Percentiles rank a stretch among this genome's conserved stretches.
These are phyloP conservation scores for Channa argus DNA, from an alignment of 2,113 vertebrate species.

Conservation along the genomic window DNA sequence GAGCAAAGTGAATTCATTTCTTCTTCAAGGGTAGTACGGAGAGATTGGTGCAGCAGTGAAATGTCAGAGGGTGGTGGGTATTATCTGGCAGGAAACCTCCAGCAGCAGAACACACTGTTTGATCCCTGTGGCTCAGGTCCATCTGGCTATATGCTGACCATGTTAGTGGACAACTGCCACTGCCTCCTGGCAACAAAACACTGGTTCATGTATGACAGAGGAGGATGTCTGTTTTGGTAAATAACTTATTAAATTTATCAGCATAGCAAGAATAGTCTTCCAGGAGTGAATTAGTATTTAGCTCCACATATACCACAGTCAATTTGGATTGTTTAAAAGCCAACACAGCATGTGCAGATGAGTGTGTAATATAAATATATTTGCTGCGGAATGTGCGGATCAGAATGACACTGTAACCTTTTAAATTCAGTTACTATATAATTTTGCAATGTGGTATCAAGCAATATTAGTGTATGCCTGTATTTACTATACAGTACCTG, in stretches of 20 bases:
- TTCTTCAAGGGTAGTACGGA: constrained; percentile 55
- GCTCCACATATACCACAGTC: constrained; percentile 25
- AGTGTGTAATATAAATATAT: background rate
- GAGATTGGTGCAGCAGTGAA: constrained; percentile 32
- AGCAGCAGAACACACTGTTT: constrained; percentile 63
- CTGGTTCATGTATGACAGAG: constrained; percentile 41
- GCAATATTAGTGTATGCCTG: background rate
- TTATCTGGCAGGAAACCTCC: constrained; percentile 63
- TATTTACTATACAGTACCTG: background rate
- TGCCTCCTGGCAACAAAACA: constrained; percentile 47
- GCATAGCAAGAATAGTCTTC: constrained; percentile 31
- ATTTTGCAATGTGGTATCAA: background rate
- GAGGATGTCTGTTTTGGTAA: constrained; percentile 33
- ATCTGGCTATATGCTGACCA: constrained; percentile 72
- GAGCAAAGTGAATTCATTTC: constrained; percentile 54
- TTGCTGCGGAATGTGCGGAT: constrained; percentile 2
- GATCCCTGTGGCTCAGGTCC: constrained; percentile 74
- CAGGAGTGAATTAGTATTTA: constrained; percentile 42
- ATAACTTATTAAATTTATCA: constrained; percentile 43
- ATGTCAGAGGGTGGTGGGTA: constrained; percentile 64
- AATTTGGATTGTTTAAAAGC: constrained; percentile 35
- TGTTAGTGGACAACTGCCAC: constrained; percentile 63
- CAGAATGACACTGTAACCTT: background rate
- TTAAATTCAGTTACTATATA: background rate
- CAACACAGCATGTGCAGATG: constrained; percentile 28